Percentiles rank a stretch among this genome's conserved stretches.
Evolutionary conservation across 2,113 vertebrate genomes (phyloP).

Genomic region (Podarcis raffonei): DNA sequence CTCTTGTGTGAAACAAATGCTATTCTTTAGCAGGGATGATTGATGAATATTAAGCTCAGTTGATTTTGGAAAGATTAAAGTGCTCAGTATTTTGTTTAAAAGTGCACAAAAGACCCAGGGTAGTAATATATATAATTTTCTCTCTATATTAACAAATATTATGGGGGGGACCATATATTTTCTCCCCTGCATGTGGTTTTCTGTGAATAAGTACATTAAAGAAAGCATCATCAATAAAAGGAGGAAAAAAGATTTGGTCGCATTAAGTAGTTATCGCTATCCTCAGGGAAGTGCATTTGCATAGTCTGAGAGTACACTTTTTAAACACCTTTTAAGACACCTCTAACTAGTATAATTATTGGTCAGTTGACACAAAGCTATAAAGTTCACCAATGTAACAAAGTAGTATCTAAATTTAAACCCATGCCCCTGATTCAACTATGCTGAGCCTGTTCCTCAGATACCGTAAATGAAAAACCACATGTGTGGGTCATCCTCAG

Average conservation of each 20-base stretch:
- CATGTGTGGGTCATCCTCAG: neutral
- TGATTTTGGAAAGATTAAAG: constrained; percentile 39
- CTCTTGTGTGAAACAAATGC: constrained; percentile 41
- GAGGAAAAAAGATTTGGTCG: neutral
- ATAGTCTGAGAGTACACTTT: neutral
- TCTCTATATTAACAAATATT: neutral
- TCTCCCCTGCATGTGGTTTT: neutral
- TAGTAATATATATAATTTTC: neutral
- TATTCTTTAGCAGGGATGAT: constrained; percentile 41
- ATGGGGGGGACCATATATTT: neutral
- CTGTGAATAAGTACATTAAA: neutral
- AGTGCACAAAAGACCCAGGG: neutral
- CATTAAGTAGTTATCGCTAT: neutral
- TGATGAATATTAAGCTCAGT: constrained; percentile 24
- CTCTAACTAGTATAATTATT: neutral
- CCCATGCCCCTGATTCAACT: neutral
- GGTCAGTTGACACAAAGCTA: neutral
- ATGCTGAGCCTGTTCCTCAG: neutral
- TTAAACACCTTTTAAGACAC: neutral
- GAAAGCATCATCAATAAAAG: neutral
- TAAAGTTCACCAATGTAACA: neutral
- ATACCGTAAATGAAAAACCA: neutral
- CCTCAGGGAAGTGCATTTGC: neutral
- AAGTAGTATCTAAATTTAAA: neutral
- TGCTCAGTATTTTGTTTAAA: neutral